These are phyloP conservation scores for Octopus bimaculoides DNA, from an alignment of 1,140 invertebrate species.

Conservation along the genomic window DNA sequence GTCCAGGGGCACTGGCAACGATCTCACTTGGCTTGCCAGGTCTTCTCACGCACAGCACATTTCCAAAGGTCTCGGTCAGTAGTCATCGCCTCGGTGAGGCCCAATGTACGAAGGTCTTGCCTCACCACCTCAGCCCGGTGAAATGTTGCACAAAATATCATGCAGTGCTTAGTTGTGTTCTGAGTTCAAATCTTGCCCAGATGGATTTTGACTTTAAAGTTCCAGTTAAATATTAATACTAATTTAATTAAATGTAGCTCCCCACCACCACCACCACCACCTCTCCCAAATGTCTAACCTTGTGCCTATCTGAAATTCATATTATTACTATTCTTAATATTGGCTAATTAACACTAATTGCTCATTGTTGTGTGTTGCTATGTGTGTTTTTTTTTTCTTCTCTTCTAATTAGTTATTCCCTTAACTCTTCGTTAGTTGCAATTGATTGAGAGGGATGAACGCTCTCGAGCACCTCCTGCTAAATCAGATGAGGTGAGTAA, in stretches of 20 bases:
- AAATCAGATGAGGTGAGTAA: neutral
- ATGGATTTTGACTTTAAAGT: neutral
- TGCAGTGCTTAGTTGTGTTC: too few relatives aligned
- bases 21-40: too few relatives aligned
- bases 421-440: neutral
- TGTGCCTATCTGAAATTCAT: neutral
- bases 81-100: too few relatives aligned
- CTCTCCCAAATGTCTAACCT: neutral
- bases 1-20: too few relatives aligned
- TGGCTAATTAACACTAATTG: neutral
- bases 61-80: too few relatives aligned
- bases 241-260: neutral
- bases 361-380: neutral
- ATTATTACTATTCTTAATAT: neutral
- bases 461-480: neutral
- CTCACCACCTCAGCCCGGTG: too few relatives aligned
- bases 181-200: too few relatives aligned
- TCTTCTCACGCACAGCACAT: too few relatives aligned
- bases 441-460: constrained; percentile 9
- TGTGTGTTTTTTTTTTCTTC: neutral
- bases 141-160: too few relatives aligned
- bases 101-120: too few relatives aligned
- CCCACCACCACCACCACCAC: neutral
- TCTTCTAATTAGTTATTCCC: neutral
- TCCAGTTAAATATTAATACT: neutral